These are phyloP conservation scores for Silurus asotus DNA, from an alignment of 2,113 vertebrate genomes.

Conservation along the genomic window DNA sequence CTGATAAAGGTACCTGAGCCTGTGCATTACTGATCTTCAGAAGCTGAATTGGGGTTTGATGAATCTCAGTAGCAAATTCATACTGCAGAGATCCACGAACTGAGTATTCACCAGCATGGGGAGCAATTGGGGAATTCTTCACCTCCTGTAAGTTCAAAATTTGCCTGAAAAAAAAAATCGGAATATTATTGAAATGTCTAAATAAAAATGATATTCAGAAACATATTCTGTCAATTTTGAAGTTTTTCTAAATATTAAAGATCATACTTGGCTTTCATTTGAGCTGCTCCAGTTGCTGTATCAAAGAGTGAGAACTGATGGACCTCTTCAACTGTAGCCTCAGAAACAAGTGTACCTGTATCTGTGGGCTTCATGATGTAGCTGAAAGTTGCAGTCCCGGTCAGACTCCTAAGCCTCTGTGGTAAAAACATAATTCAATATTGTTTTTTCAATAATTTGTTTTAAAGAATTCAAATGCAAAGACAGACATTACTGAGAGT, in stretches of 20 bases:
- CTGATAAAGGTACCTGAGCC: constrained; percentile 59
- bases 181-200: neutral
- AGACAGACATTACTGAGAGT: neutral
- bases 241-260: neutral
- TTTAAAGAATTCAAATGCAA: neutral
- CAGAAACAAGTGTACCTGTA: constrained; percentile 65
- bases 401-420: constrained; percentile 74
- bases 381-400: constrained; percentile 69
- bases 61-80: constrained; percentile 66
- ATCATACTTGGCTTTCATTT: constrained; percentile 75
- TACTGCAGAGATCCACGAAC: constrained; percentile 71
- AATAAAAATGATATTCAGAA: neutral
- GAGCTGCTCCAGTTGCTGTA: constrained; percentile 72
- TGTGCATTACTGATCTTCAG: constrained; percentile 67
- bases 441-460: neutral
- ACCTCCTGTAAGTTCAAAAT: constrained; percentile 68
- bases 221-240: too few species aligned
- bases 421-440: neutral
- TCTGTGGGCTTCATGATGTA: constrained; percentile 73
- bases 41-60: constrained; percentile 74
- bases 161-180: constrained; percentile 67
- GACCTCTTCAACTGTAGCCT: constrained; percentile 73
- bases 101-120: constrained; percentile 52
- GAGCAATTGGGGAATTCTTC: constrained; percentile 41
- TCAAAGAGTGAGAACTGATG: constrained; percentile 75